Conservation (phyloP, 2,113 vertebrate species). For the Halichoeres trimaculatus region DNA sequence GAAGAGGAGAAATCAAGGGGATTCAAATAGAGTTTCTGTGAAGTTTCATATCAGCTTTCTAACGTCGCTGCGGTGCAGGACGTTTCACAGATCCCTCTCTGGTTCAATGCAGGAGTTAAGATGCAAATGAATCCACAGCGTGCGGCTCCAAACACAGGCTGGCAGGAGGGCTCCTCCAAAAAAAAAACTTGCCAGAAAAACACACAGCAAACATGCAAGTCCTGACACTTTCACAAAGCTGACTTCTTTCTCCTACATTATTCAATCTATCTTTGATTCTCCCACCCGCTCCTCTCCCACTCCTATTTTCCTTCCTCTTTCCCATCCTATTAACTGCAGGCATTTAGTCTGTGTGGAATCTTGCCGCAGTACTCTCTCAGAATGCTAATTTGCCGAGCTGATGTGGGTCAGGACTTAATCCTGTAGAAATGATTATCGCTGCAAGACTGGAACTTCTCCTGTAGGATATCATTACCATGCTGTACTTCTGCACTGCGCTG, state of each 20-base stretch:
- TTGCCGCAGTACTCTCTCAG: conserved; percentile 69
- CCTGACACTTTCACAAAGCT: conserved; percentile 1
- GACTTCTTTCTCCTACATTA: conserved; percentile 34
- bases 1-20: conserved; percentile 25
- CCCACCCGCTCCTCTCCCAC: conserved; percentile 19
- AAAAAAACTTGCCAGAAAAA: conserved; percentile 1
- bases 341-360: conserved; percentile 68
- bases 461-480: conserved; percentile 77
- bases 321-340: conserved; percentile 56
- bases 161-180: neutral
- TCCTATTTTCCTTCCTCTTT: conserved; percentile 42
- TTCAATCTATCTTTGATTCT: conserved; percentile 23
- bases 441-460: conserved; percentile 76
- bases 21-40: conserved; percentile 41
- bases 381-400: conserved; percentile 78
- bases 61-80: conserved; percentile 11
- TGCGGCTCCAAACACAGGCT: conserved; percentile 6
- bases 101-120: conserved; percentile 18
- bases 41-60: conserved; percentile 20
- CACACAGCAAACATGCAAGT: conserved; percentile 22
- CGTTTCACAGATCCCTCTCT: conserved; percentile 23
- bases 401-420: conserved; percentile 83
- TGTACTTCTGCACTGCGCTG: conserved; percentile 65
- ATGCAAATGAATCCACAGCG: conserved; percentile 44
- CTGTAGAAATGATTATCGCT: conserved; percentile 81